Conservation (phyloP, 2,888 invertebrate genomes). For the Caenorhabditis afra region DNA sequence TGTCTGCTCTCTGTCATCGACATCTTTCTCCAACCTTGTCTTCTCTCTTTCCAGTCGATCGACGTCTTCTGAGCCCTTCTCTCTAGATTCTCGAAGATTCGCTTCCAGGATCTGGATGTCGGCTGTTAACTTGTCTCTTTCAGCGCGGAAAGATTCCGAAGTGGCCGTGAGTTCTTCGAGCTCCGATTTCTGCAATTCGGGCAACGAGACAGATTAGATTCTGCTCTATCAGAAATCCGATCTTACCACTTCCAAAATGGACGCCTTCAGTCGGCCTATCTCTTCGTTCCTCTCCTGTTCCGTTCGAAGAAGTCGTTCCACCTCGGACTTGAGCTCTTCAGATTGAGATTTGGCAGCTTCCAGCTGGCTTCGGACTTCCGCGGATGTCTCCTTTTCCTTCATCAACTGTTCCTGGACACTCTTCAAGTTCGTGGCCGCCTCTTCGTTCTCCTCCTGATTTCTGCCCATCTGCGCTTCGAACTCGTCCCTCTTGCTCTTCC, state of each 20-base stretch:
- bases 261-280: conserved; percentile 16
- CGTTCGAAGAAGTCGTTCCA: conserved; percentile 15
- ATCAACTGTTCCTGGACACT: conserved; percentile 42
- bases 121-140: conserved; percentile 21
- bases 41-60: conserved; percentile 39
- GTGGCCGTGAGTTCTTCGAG: conserved; percentile 17
- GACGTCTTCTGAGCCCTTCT: conserved; percentile 30
- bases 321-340: conserved; percentile 40
- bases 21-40: conserved; percentile 19
- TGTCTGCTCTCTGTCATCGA: conserved; percentile 37
- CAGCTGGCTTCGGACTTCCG: conserved; percentile 31
- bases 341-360: conserved; percentile 21
- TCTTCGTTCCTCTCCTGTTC: conserved; percentile 34
- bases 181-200: conserved; percentile 36
- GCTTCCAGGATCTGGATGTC: conserved; percentile 30
- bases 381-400: conserved; percentile 43
- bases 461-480: conserved; percentile 64
- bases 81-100: conserved; percentile 23
- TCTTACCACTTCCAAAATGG: conserved; percentile 23
- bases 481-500: conserved; percentile 65
- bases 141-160: conserved; percentile 12
- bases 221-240: not conserved
- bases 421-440: conserved; percentile 37
- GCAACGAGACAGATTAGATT: not conserved
- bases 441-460: conserved; percentile 69